A percentile compares a stretch with the other conserved stretches of the same genome.
Conservation (phyloP, 2,113 vertebrate species). For the Phalacrocorax brasilianus region DNA sequence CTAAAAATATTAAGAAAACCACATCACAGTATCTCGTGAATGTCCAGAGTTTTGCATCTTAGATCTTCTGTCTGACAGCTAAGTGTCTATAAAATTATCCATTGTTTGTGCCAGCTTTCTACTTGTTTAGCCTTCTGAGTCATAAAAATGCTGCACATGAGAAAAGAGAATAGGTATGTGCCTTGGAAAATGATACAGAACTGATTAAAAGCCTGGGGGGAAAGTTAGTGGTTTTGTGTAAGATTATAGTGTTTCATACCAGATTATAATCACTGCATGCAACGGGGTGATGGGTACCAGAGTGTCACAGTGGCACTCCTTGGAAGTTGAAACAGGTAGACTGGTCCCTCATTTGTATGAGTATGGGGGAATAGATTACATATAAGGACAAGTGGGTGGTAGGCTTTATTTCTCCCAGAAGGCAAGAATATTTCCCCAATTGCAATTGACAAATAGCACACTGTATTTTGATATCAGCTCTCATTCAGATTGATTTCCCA, state of each 20-base stretch:
- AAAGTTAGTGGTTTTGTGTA: background rate
- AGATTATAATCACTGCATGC: background rate
- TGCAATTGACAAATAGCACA: background rate
- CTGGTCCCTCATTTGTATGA: background rate
- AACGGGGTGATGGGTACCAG: background rate
- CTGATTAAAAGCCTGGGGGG: background rate
- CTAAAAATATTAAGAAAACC: slow-evolving; percentile 12
- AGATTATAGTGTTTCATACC: background rate
- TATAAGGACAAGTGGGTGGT: background rate
- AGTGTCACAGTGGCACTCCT: background rate
- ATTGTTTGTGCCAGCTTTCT: background rate
- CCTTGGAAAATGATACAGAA: background rate
- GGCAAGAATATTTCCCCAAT: background rate
- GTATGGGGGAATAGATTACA: background rate
- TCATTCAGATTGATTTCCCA: background rate
- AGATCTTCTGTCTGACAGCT: slow-evolving; percentile 2
- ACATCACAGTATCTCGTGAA: background rate
- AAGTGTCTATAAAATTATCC: background rate
- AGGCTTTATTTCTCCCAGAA: background rate
- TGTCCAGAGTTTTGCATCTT: background rate
- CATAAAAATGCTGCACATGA: background rate
- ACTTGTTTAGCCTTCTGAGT: background rate
- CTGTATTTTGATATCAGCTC: background rate
- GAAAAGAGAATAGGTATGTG: background rate
- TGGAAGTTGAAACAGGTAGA: background rate